Conservation (phyloP, 2,113 vertebrate genomes). For the Macroglossus sobrinus region DNA sequence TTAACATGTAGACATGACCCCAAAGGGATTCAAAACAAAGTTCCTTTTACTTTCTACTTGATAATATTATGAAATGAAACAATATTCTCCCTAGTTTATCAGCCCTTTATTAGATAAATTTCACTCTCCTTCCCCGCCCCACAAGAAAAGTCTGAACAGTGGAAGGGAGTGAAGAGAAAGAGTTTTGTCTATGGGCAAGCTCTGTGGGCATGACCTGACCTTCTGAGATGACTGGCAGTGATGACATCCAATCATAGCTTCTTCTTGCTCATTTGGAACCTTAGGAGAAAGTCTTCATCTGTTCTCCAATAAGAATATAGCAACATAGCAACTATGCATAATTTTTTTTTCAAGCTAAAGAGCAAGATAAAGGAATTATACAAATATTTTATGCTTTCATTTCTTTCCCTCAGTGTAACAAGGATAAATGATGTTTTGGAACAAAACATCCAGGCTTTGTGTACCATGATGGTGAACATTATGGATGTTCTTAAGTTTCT, state of each 20-base stretch:
- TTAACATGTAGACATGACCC: not conserved
- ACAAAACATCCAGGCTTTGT: not conserved
- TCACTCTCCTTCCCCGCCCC: fast-evolving
- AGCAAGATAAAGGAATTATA: not conserved
- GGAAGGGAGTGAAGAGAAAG: not conserved
- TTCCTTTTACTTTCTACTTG: not conserved
- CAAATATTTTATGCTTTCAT: not conserved
- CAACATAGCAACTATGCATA: not conserved
- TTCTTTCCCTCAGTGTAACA: not conserved
- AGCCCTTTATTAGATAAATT: not conserved
- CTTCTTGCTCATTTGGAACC: not conserved
- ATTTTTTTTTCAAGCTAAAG: not conserved
- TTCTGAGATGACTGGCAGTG: not conserved
- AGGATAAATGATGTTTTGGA: not conserved
- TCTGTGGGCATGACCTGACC: not conserved
- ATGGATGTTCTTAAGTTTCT: not conserved
- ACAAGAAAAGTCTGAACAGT: not conserved
- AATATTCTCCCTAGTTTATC: not conserved
- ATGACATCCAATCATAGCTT: not conserved
- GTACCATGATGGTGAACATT: not conserved
- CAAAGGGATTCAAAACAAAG: not conserved
- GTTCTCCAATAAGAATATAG: not conserved
- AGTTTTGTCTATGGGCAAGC: not conserved
- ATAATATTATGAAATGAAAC: not conserved
- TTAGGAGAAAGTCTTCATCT: not conserved